phyloP scores from a whole-genome alignment of 2,888 invertebrate species.

The Celastrina argiolus region DNA sequence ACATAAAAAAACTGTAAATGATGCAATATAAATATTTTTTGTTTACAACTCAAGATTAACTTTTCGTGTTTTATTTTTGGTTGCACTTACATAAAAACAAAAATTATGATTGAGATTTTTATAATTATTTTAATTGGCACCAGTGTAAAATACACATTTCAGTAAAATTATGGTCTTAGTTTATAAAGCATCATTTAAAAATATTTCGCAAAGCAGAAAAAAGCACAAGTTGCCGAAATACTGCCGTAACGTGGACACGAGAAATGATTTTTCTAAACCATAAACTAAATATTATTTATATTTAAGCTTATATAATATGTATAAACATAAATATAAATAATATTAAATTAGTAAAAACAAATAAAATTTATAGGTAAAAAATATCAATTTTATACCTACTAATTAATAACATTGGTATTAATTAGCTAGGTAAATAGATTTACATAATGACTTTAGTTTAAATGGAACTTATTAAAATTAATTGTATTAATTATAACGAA shows the following conservation, averaged over 20 bases:
- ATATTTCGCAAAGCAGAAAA: not conserved
- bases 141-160: too few species aligned
- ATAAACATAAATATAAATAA: too few species aligned
- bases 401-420: not conserved
- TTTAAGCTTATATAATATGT: too few species aligned
- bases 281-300: too few species aligned
- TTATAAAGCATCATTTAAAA: conserved; percentile 17
- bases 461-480: not conserved
- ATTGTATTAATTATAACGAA: conserved; percentile 4
- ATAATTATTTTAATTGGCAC: too few species aligned
- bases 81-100: too few species aligned
- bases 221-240: not conserved
- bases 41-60: too few species aligned
- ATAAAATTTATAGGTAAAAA: too few species aligned
- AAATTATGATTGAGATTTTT: too few species aligned
- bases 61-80: too few species aligned
- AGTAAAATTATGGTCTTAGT: not conserved
- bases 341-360: too few species aligned
- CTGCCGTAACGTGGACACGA: not conserved
- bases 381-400: too few species aligned
- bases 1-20: not conserved
- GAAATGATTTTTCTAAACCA: not conserved
- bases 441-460: not conserved
- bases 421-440: not conserved
- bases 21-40: not conserved